Base-by-base conservation (phyloP, 2,888 invertebrate species). In the Torymus auratus region DNA sequence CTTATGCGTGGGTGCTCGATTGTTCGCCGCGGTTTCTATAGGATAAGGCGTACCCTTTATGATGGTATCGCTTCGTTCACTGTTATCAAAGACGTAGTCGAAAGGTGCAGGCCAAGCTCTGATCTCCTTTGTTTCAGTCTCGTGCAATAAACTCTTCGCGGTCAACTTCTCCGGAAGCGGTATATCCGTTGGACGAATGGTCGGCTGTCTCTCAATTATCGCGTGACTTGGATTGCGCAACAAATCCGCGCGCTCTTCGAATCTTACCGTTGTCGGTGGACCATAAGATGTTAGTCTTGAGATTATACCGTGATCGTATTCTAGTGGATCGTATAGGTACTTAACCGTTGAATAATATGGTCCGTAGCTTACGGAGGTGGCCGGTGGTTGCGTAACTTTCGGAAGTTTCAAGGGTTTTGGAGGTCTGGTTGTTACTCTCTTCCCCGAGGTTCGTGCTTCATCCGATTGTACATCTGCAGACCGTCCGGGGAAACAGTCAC, bases 41-140 rank as follows among this genome's bases (percentile, higher is more conserved):
- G 20, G 14, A 23, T 14, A 20, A 3, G 69, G 53, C 17, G 58
- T 7, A 12, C n/a, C 62, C 12, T 58, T 71, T 2, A 56, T 2
- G 0, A 83, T 67, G 11, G 81, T 76, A 55, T 85, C 82, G 0
- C 85, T 83, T 61, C 84, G 86, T 69, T 86, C 85, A 0, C 87
- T 85, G 13, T 86, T 84, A 20, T 88, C 90, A 13, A 85, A 86
- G 1, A 84, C 83, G 12, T 86, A 86, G 62, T 90, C 89, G 62
- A 89, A 89, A 0, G 89, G 88, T 14, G 88, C 84, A 0, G 89
- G 89, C 86, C 89, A 89, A 5, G 84, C 76, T 64, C 84, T 85
- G 12, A 86, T 13, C 53, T 86, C 85, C 68, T 88, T 89, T 4
- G 12, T 17, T 14, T 28, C 58, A 23, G 15, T 12, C 5, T 80